Conservation (phyloP, 1,140 invertebrate species). For the Drosophila subobscura region DNA sequence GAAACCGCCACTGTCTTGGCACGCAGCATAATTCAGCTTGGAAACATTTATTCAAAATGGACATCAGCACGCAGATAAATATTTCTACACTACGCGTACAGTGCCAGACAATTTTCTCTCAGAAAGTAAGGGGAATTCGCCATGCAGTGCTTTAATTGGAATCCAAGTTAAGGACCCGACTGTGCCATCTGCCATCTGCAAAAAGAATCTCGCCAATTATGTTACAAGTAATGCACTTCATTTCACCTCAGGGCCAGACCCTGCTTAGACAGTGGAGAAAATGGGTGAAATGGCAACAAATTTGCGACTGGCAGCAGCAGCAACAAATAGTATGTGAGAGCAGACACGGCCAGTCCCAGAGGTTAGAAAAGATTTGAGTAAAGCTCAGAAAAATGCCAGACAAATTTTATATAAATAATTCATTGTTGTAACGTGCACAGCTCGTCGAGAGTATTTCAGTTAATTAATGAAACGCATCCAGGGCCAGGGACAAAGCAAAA, state of each 20-base stretch:
- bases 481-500: slow-evolving; percentile 40
- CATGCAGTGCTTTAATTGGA: not conserved
- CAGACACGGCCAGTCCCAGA: slow-evolving; percentile 2
- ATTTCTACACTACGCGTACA: not conserved
- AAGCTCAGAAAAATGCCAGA: slow-evolving; percentile 66
- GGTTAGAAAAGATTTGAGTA: slow-evolving; percentile 30
- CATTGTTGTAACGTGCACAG: slow-evolving; percentile 83
- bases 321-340: slow-evolving; percentile 10
- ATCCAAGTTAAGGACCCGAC: slow-evolving; percentile 5
- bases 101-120: too few relatives aligned
- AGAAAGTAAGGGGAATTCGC: too few relatives aligned
- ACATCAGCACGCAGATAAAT: not conserved
- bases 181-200: not conserved
- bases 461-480: slow-evolving; percentile 82
- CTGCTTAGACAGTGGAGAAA: slow-evolving; percentile 5
- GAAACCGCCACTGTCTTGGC: slow-evolving; percentile 8
- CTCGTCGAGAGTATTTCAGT: slow-evolving; percentile 79
- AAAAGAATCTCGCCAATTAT: slow-evolving; percentile 56
- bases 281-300: slow-evolving; percentile 41
- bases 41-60: too few relatives aligned
- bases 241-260: slow-evolving; percentile 57
- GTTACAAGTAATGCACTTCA: slow-evolving; percentile 45
- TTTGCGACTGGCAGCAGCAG: slow-evolving; percentile 49
- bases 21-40: too few relatives aligned
- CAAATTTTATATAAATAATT: slow-evolving; percentile 83